phyloP scores from a whole-genome alignment of 2,888 invertebrate species.

The Cantharis flavilabris region DNA sequence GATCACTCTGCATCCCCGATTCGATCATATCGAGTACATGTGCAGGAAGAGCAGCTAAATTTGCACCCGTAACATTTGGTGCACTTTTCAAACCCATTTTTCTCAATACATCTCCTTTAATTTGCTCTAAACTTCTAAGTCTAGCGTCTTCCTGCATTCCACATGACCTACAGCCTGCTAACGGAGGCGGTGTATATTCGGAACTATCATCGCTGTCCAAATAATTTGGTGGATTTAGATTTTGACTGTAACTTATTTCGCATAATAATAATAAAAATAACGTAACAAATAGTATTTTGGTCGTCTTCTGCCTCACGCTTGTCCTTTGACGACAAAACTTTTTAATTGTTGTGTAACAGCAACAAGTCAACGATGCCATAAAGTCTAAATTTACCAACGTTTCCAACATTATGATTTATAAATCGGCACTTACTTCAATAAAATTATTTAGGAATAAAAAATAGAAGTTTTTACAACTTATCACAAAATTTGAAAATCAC shows the following conservation, averaged over 20 bases:
- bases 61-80: slow-evolving; percentile 64
- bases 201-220: slow-evolving; percentile 14
- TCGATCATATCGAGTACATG: slow-evolving; percentile 50
- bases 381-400: not conserved
- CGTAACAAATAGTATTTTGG: slow-evolving; percentile 11
- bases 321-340: slow-evolving; percentile 12
- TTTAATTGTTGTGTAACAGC: not conserved
- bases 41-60: slow-evolving; percentile 61
- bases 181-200: slow-evolving; percentile 16
- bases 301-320: slow-evolving; percentile 15
- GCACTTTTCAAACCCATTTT: slow-evolving; percentile 61
- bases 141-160: slow-evolving; percentile 62
- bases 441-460: not conserved
- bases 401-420: slow-evolving; percentile 3
- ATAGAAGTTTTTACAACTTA: not conserved
- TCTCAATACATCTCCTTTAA: slow-evolving; percentile 64
- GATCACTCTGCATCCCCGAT: slow-evolving; percentile 56
- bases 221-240: slow-evolving; percentile 27
- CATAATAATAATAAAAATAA: slow-evolving; percentile 11
- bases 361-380: not conserved
- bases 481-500: slow-evolving; percentile 8
- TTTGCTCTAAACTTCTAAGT: slow-evolving; percentile 61
- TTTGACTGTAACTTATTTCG: slow-evolving; percentile 33
- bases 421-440: not conserved
- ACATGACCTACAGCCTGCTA: slow-evolving; percentile 58